Evolutionary conservation across 2,888 invertebrate genomes (phyloP), one percentile per base, ranked within the genome.

Genomic region (Drosophila bunnanda): DNA sequence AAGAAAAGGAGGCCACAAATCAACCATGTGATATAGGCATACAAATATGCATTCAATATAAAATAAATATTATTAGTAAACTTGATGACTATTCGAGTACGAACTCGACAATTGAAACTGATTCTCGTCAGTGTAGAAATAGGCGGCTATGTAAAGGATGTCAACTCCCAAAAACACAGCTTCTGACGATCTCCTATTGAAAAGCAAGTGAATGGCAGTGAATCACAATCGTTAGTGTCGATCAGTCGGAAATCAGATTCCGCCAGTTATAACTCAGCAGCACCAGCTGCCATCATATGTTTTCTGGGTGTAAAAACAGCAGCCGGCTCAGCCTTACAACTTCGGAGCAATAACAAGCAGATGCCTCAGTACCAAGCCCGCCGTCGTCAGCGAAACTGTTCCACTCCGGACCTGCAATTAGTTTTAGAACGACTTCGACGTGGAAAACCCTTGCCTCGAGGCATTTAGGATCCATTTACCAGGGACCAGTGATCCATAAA

Each of bases 281-380:
- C 36, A n/a, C n/a, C 46, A 46, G 38, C 62, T 25, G 50, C 58
- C 54, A 50, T 20, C 50, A 50, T 9, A 20, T 32, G 50, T 50
- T 36, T 38, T 50, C 43, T 50, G 46, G 43, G 65, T 69, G 68
- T 53, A 78, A 75, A 70, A 70, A 69, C 55, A 68, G 38, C 67
- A 69, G 39, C 56, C 66, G 69, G 50, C 48, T 71, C 55, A n/a
- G 44, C 13, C 38, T 25, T 53, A 65, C 69, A 55, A 71, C 66
- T 46, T 41, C 60, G 30, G 57, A 68, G 70, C 65, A 76, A 70
- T 75, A 79, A 79, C 69, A 54, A 69, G 43, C 73, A 76, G 62
- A 78, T 74, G 81, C 59, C 71, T 43, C 62, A 50, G 46, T 59
- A 55, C 38, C 46, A 39, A 25, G 46, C 41, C 46, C 65, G 44